phyloP scores from a whole-genome alignment of 2,888 invertebrate species.

The Baronia brevicornis region DNA sequence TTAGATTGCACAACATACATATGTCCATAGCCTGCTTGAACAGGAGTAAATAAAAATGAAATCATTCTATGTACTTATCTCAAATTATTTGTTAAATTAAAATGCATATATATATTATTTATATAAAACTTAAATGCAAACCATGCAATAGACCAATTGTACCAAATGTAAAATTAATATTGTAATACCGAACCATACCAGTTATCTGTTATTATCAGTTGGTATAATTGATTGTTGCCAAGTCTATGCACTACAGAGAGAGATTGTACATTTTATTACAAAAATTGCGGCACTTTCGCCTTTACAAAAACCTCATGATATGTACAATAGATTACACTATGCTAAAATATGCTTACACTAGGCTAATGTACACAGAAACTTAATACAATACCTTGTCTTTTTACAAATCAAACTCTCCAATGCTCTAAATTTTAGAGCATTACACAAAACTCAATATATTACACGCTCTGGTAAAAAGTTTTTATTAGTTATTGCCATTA shows the following conservation, averaged over 20 bases:
- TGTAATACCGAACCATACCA: not conserved
- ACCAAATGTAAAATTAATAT: not conserved
- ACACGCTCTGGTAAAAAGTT: slow-evolving; percentile 22
- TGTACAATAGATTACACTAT: slow-evolving; percentile 54
- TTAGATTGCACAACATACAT: slow-evolving; percentile 50
- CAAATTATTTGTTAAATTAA: slow-evolving; percentile 26
- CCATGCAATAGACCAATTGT: slow-evolving; percentile 11
- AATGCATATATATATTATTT: slow-evolving; percentile 26
- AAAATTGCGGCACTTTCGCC: slow-evolving; percentile 35
- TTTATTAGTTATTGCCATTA: slow-evolving; percentile 39
- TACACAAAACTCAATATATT: slow-evolving; percentile 22
- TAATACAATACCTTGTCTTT: slow-evolving; percentile 27
- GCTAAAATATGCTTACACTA: slow-evolving; percentile 33
- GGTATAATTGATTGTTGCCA: slow-evolving; percentile 4
- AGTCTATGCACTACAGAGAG: slow-evolving; percentile 16
- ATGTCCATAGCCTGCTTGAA: slow-evolving; percentile 25
- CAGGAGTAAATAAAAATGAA: slow-evolving; percentile 16
- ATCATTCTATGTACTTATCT: slow-evolving; percentile 20
- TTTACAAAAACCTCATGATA: slow-evolving; percentile 57
- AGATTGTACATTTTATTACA: slow-evolving; percentile 54
- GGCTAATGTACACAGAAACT: slow-evolving; percentile 43
- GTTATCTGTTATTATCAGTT: not conserved
- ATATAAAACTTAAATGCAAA: slow-evolving; percentile 50
- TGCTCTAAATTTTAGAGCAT: slow-evolving; percentile 67
- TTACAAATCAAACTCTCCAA: slow-evolving; percentile 37